A percentile compares a stretch with the other conserved stretches of the same genome.
phyloP scores from a whole-genome alignment of 2,797 vertebrate genomes.

The Argya squamiceps region DNA sequence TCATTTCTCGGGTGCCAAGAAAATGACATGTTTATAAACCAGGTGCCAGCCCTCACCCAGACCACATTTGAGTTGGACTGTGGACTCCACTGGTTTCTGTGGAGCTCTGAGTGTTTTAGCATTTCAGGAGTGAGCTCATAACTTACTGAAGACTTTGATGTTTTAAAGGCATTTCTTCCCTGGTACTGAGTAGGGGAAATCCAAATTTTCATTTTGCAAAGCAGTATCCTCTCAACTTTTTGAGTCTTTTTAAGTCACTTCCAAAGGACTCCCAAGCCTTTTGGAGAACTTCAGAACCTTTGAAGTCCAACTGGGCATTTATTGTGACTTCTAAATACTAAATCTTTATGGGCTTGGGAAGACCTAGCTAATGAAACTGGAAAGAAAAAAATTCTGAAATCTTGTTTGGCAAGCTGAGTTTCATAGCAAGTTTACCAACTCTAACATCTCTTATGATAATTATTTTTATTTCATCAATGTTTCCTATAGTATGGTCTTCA shows the following conservation, averaged over 20 bases:
- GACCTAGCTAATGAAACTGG: not conserved
- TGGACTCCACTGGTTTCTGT: not conserved
- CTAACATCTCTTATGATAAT: not conserved
- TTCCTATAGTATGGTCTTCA: not conserved
- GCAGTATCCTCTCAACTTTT: not conserved
- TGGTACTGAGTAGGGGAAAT: not conserved
- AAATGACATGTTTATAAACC: not conserved
- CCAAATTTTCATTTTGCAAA: not conserved
- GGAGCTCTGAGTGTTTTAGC: not conserved
- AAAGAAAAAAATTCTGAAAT: not conserved
- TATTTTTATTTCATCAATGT: not conserved
- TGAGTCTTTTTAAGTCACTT: not conserved
- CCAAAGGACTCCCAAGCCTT: not conserved
- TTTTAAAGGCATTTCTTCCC: not conserved
- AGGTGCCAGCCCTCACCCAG: not conserved
- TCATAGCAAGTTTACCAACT: not conserved
- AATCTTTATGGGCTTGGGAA: not conserved
- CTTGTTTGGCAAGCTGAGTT: not conserved
- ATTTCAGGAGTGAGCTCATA: not conserved
- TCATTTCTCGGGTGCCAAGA: not conserved
- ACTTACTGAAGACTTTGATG: not conserved
- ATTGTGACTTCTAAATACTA: not conserved
- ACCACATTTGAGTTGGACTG: not conserved
- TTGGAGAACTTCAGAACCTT: not conserved
- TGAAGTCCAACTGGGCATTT: not conserved